Evolutionary conservation across 2,113 vertebrate species (phyloP).

Genomic region (Pachypanchax playfairii): DNA sequence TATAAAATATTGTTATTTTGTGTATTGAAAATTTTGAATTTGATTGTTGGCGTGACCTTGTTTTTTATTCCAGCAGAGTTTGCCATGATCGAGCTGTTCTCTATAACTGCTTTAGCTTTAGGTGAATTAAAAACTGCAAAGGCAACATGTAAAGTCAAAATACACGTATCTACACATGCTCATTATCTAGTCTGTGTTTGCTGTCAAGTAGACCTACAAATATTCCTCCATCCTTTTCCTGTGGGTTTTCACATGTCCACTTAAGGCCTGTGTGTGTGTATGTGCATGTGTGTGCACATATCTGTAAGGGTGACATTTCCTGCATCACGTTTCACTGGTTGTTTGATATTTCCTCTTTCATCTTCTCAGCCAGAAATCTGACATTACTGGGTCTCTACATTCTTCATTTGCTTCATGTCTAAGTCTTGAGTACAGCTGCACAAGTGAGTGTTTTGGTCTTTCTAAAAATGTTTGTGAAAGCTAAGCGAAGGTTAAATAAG

Average conservation of each 20-base stretch:
- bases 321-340: slow-evolving; percentile 61
- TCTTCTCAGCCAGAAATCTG: slow-evolving; percentile 75
- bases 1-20: neutral
- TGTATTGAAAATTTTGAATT: too few relatives aligned
- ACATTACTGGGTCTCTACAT: slow-evolving; percentile 66
- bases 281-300: slow-evolving; percentile 19
- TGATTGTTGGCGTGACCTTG: too few relatives aligned
- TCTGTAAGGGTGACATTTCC: slow-evolving; percentile 66
- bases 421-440: slow-evolving; percentile 23
- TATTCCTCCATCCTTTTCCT: slow-evolving; percentile 20
- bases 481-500: slow-evolving; percentile 45
- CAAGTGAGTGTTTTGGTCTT: slow-evolving; percentile 1
- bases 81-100: neutral
- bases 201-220: slow-evolving; percentile 29
- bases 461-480: slow-evolving; percentile 14
- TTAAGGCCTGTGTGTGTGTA: slow-evolving; percentile 17
- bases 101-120: slow-evolving; percentile 21
- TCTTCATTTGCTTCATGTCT: slow-evolving; percentile 49
- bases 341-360: slow-evolving; percentile 77
- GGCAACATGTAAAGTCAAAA: slow-evolving; percentile 27
- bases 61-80: neutral
- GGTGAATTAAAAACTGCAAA: slow-evolving; percentile 53
- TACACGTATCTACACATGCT: neutral
- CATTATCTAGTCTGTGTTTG: slow-evolving; percentile 20
- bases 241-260: slow-evolving; percentile 18